Base-by-base conservation (phyloP, 2,888 invertebrate species). In the Thereva nobilitata region DNA sequence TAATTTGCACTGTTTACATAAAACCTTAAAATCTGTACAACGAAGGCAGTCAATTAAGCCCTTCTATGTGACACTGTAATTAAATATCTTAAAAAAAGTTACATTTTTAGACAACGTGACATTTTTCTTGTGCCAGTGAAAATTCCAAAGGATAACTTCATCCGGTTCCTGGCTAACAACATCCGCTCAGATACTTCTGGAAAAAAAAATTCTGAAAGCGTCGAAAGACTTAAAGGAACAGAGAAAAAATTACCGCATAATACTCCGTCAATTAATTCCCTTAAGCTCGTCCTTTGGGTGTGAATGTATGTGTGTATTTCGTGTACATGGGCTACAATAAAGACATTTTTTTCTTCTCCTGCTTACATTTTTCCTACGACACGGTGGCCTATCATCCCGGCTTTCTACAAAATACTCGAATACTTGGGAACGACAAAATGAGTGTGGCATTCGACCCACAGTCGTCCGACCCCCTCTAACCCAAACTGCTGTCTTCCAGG, bases 221-320 rank as follows among this genome's bases (percentile, higher is more conserved):
- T 61, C 61, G 49, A 45, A 61, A 41, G 61, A 50, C 50, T 50
- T 41, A 50, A 35, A 50, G 40, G 61, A 50, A 50, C 61, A 61
- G 42, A 50, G 59, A 61, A 61, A 61, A 61, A 61, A 50, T 61
- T 61, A 61, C 61, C 49, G 61, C 61, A 61, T 61, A 61, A 61
- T 61, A 61, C 61, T 61, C 61, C 61, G 61, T 61, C 61, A 61
- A 61, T 61, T 61, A 61, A 50, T 49, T 61, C 50, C 61, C 50
- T 61, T 61, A 61, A 61, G 50, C 61, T 50, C 41, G 38, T 50
- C 61, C 50, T 61, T 61, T 61, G 50, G 1, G 23, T 23, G 23
- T 23, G 23, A 23, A 23, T 23, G 23, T 23, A 23, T 23, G 23
- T 61, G 50, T 61, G 41, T 61, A 61, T 61, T 61, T 61, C 61